phyloP scores from a whole-genome alignment of 2,797 vertebrate genomes.

The Anguilla anguilla region DNA sequence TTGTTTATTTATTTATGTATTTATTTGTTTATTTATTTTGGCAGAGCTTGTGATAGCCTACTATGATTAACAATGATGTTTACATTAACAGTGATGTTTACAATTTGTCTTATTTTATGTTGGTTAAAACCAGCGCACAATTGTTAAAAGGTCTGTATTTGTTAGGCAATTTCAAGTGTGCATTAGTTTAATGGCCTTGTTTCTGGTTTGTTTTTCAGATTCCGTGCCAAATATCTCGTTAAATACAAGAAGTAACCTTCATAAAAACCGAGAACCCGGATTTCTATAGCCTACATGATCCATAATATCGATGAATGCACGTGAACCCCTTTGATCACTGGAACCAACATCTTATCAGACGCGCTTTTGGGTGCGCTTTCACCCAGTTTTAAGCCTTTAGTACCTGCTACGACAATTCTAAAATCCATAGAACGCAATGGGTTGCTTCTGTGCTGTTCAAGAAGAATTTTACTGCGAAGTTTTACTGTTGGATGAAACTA shows the following conservation, averaged over 20 bases:
- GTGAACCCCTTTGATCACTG: not conserved
- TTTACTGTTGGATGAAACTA: slow-evolving; percentile 84
- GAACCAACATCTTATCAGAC: not conserved
- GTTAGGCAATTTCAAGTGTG: not conserved
- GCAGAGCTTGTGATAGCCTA: not conserved
- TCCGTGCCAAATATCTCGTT: slow-evolving; percentile 4
- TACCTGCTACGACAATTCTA: not conserved
- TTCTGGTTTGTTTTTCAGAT: not conserved
- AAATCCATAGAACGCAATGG: slow-evolving; percentile 63
- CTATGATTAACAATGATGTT: not conserved
- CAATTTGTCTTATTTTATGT: not conserved
- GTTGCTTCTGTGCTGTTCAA: slow-evolving; percentile 82
- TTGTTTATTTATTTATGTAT: no score
- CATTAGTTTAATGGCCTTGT: not conserved
- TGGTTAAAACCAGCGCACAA: not conserved
- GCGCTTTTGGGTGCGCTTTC: not conserved
- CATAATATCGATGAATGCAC: not conserved
- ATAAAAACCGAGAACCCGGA: not conserved
- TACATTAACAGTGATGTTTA: not conserved
- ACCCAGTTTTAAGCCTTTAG: not conserved
- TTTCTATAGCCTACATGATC: not conserved
- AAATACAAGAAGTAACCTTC: not conserved
- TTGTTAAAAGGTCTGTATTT: not conserved
- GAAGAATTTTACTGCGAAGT: slow-evolving; percentile 91
- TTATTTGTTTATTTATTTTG: not conserved